Percentiles rank a stretch among this genome's conserved stretches.
phyloP scores from a whole-genome alignment of 1,140 invertebrate genomes.

The Drosophila athabasca region DNA sequence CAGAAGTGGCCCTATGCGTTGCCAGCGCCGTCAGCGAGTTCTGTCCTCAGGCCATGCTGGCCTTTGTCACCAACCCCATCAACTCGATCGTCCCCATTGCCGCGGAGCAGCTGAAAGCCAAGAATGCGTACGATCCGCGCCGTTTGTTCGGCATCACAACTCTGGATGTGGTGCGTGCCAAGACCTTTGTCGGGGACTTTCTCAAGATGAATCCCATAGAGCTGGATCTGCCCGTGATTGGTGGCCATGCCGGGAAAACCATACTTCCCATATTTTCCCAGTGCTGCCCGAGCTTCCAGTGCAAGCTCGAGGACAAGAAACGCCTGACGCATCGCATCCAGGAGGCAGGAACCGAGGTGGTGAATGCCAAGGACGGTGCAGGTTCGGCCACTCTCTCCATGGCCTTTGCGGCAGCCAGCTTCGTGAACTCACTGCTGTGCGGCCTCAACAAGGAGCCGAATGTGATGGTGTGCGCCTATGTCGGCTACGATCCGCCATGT shows the following conservation, averaged over 20 bases:
- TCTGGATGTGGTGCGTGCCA: constrained; percentile 96
- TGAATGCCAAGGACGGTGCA: constrained; percentile 98
- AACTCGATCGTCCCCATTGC: constrained; percentile 99
- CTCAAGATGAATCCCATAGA: constrained; percentile 90
- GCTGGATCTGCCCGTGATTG: constrained; percentile 96
- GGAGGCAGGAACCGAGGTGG: constrained; percentile 99
- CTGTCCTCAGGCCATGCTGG: constrained; percentile 95
- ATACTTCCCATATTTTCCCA: constrained; percentile 99
- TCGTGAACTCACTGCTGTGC: constrained; percentile 90
- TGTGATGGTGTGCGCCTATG: constrained; percentile 96
- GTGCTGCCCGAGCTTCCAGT: constrained; percentile 90
- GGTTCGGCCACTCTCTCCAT: constrained; percentile 99
- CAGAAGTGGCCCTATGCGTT: constrained; percentile 95
- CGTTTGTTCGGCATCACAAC: constrained; percentile 98
- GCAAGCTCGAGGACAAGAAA: constrained; percentile 87
- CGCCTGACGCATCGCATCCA: constrained; percentile 93
- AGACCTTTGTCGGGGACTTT: constrained; percentile 94
- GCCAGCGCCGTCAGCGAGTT: constrained; percentile 89
- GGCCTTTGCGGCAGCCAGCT: constrained; percentile 97
- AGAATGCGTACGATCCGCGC: constrained; percentile 91
- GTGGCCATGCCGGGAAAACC: constrained; percentile 98
- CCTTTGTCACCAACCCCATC: constrained; percentile 98
- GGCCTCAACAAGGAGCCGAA: constrained; percentile 93
- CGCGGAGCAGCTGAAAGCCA: constrained; percentile 95
- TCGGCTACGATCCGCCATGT: constrained; percentile 93